Base-by-base conservation (phyloP, 35 echinoderm and acorn worm genomes). In the Holothuria glaberrima region DNA sequence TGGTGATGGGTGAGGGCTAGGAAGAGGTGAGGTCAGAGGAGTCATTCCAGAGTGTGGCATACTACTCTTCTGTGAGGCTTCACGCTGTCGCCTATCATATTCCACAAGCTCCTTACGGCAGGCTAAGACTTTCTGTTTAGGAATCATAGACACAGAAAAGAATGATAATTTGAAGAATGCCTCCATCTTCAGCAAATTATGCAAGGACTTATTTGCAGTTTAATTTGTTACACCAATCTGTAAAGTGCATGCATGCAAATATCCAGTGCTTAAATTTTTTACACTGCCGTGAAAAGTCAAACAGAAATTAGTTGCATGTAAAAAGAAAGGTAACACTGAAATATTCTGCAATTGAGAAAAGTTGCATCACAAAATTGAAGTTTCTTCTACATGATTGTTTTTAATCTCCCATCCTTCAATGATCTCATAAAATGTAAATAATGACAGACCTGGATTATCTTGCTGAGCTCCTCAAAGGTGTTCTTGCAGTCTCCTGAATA, bases 41-140 rank as follows among this genome's bases (percentile, higher is more conserved):
- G 93, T 99, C 89, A 97, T 94, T 19, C 92, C 95, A 16, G 95
- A 92, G 87, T 86, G 84, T 29, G 92, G 86, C 66, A 86, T 67
- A 64, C 65, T 91, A 26, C 89, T 75, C 79, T 87, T 97, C 65
- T 90, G 70, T 59, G 93, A 91, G 13, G 93, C 86, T 36, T 99
- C 97, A 28, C 88, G 88, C 76, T 99, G 97, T n/a, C 91, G 32
- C 12, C 93, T 59, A 70, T 99, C 97, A 56, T 99, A 99, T 71
- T 99, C 97, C 30, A 99, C 93, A 2, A 99, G 93, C 70, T 99
- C 97, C 91, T 99, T 99, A 22, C 97, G 97, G 29, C 90, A 99
- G 20, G 97, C 92, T 35, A 99, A 58, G 13, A 99, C 97, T 95
- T 95, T 99, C 97, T 99, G 91, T 85, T 66, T 75, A 22, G 22